A percentile compares a stretch with the other conserved stretches of the same genome.
These are phyloP conservation scores for Hippoglossus hippoglossus DNA, from an alignment of 2,797 vertebrate species.

Conservation along the genomic window DNA sequence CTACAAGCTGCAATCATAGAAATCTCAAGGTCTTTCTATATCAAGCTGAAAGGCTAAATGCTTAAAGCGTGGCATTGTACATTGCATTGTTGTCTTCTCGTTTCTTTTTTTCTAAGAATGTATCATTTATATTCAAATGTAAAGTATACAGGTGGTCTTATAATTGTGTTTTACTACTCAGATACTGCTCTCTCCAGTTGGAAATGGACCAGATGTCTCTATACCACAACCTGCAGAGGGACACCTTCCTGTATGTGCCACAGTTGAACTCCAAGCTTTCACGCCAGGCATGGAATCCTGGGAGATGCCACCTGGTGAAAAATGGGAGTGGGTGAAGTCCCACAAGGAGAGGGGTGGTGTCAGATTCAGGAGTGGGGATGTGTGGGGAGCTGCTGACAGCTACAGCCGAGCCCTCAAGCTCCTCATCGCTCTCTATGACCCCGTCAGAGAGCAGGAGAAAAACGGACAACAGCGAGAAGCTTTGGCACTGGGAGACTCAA, in stretches of 20 bases:
- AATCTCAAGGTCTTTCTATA: too few species aligned
- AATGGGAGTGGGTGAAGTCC: conserved; percentile 84
- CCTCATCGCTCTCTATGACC: conserved; percentile 80
- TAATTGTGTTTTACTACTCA: conserved; percentile 44
- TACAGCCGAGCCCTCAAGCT: conserved; percentile 89
- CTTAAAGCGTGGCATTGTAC: too few species aligned
- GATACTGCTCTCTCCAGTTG: conserved; percentile 69
- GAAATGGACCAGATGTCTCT: conserved; percentile 33
- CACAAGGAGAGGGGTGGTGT: conserved; percentile 86
- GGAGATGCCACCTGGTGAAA: conserved; percentile 85
- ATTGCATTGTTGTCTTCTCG: too few species aligned
- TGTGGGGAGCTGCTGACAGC: conserved; percentile 86
- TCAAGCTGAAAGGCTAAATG: too few species aligned
- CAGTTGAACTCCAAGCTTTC: conserved; percentile 85
- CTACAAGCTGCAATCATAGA: too few species aligned
- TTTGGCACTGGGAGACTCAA: conserved; percentile 46
- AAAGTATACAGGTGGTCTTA: background rate
- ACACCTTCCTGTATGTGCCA: conserved; percentile 53
- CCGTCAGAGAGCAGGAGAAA: conserved; percentile 46
- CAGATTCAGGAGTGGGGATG: conserved; percentile 86
- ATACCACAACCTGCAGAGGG: conserved; percentile 11
- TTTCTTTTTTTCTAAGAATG: background rate
- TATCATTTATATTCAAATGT: too few species aligned
- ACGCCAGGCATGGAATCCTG: conserved; percentile 86
- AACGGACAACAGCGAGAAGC: conserved; percentile 26